phyloP scores from a whole-genome alignment of 2,797 vertebrate species.

The Hirundo rustica region DNA sequence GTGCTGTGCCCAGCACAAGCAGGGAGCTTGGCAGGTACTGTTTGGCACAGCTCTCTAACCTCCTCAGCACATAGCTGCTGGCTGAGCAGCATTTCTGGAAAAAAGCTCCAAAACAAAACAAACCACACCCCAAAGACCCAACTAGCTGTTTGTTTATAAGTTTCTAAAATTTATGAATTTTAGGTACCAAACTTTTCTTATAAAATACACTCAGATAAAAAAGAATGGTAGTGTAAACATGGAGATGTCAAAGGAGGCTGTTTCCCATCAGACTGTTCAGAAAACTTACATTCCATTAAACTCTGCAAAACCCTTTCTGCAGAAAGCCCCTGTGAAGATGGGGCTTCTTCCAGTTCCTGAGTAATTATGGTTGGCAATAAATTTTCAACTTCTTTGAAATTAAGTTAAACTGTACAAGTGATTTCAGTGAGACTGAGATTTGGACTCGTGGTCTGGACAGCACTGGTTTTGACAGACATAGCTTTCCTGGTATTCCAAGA shows the following conservation, averaged over 20 bases:
- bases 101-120: not conserved
- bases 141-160: not conserved
- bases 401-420: not conserved
- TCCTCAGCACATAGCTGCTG: not conserved
- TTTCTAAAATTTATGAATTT: not conserved
- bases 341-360: not conserved
- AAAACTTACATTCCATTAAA: not conserved
- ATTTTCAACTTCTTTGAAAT: not conserved
- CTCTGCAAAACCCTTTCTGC: not conserved
- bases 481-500: not conserved
- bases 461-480: not conserved
- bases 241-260: not conserved
- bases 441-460: not conserved
- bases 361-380: not conserved
- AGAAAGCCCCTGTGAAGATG: not conserved
- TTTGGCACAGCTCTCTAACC: not conserved
- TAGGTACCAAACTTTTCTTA: not conserved
- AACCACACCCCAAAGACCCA: not conserved
- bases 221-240: not conserved
- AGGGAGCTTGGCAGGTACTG: accelerated
- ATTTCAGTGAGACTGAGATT: not conserved
- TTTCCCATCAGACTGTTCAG: not conserved
- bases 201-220: not conserved
- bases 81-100: not conserved
- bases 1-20: not conserved